These are phyloP conservation scores for Medauroidea extradentata DNA, from an alignment of 1,140 invertebrate genomes.

Conservation along the genomic window DNA sequence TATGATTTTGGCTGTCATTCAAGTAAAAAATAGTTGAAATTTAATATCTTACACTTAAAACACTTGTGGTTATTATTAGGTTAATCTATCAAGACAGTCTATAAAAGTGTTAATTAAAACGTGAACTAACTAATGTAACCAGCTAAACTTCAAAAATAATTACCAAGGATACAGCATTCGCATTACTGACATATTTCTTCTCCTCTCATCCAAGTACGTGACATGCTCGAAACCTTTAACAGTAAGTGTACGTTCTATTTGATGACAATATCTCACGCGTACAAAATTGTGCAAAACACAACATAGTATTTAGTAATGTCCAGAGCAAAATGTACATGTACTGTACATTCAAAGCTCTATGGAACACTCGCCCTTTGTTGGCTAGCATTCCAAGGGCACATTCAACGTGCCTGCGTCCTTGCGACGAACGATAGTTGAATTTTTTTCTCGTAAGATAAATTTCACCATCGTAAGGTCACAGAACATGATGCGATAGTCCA, in stretches of 20 bases:
- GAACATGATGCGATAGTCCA: constrained; percentile 32
- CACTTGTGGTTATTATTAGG: too few relatives aligned
- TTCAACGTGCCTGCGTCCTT: constrained; percentile 42
- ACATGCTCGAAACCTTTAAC: not conserved
- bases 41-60: too few relatives aligned
- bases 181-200: not conserved
- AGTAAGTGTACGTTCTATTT: constrained; percentile 7
- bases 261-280: constrained; percentile 7
- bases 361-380: constrained; percentile 36
- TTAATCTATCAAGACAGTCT: too few relatives aligned
- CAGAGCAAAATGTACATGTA: constrained; percentile 28
- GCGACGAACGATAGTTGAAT: constrained; percentile 45
- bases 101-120: too few relatives aligned
- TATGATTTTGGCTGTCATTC: too few relatives aligned
- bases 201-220: not conserved
- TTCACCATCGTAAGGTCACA: constrained; percentile 33
- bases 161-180: constrained; percentile 9
- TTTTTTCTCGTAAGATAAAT: constrained; percentile 22
- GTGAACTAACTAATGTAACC: not conserved
- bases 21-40: too few relatives aligned
- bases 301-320: constrained; percentile 30
- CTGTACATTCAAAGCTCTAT: constrained; percentile 34
- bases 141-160: constrained; percentile 20
- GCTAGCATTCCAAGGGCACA: constrained; percentile 46
- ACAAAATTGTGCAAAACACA: constrained; percentile 33